Evolutionary conservation across 1,140 invertebrate genomes (phyloP).

Genomic region (Temnothorax longispinosus): DNA sequence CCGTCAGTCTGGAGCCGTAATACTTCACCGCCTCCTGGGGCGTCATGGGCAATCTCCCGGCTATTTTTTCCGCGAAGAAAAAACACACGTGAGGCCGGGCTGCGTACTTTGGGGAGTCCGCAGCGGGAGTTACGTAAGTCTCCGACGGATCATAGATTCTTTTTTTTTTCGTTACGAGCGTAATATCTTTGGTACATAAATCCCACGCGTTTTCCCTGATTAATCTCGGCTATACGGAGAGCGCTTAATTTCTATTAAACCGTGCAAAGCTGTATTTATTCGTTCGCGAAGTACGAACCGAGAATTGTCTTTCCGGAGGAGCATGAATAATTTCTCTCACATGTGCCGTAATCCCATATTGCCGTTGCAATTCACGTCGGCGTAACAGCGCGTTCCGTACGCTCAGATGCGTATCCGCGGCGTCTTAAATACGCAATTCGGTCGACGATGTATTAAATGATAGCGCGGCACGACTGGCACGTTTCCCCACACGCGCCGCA

Average conservation of each 20-base stretch:
- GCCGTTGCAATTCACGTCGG: neutral
- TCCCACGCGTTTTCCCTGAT: neutral
- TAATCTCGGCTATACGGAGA: neutral
- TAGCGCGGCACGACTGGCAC: neutral
- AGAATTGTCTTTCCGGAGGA: neutral
- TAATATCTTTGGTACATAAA: neutral
- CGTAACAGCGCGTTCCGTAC: slow-evolving; percentile 7
- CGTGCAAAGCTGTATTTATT: neutral
- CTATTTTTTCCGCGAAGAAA: slow-evolving; percentile 66
- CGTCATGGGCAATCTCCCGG: slow-evolving; percentile 84
- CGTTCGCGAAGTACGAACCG: neutral
- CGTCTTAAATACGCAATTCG: slow-evolving; percentile 42
- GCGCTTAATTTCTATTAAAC: neutral
- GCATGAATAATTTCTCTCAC: slow-evolving; percentile 15
- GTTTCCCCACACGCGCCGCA: neutral
- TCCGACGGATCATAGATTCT: neutral
- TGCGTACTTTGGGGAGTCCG: neutral
- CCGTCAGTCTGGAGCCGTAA: slow-evolving; percentile 93
- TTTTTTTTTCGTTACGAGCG: neutral
- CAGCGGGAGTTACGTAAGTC: neutral
- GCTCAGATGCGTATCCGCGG: neutral
- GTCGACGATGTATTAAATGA: slow-evolving; percentile 35
- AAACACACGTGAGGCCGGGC: neutral
- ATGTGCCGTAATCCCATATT: slow-evolving; percentile 1
- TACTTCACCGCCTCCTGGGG: slow-evolving; percentile 91